phyloP scores from a whole-genome alignment of 2,888 invertebrate genomes.

The Cyaniris semiargus region DNA sequence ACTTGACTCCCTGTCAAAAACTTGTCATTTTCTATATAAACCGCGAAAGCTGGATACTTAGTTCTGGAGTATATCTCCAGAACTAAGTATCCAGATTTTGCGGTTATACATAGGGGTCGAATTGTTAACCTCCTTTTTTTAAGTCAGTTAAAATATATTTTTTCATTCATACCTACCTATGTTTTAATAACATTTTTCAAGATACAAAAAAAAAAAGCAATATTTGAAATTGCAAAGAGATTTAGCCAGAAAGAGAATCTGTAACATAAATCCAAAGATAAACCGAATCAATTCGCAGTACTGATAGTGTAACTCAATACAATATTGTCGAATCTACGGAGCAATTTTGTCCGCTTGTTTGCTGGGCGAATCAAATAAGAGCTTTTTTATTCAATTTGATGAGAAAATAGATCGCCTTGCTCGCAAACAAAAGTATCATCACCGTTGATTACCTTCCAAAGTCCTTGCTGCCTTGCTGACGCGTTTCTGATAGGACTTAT shows the following conservation, averaged over 20 bases:
- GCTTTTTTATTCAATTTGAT: conserved; percentile 20
- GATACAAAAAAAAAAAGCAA: not conserved
- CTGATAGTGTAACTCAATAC: conserved; percentile 19
- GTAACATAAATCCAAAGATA: conserved; percentile 4
- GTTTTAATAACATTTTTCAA: too few relatives aligned
- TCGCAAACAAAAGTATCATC: not conserved
- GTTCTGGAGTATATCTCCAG: too few relatives aligned
- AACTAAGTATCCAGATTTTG: too few relatives aligned
- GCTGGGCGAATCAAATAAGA: conserved; percentile 9
- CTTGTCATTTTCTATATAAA: too few relatives aligned
- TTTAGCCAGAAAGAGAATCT: not conserved
- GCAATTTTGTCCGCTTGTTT: conserved; percentile 9
- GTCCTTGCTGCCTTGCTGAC: too few relatives aligned
- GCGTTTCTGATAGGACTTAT: too few relatives aligned
- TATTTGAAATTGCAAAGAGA: not conserved
- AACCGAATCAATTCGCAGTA: conserved; percentile 14
- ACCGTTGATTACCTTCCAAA: not conserved
- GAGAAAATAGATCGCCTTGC: conserved; percentile 9
- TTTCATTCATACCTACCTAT: too few relatives aligned
- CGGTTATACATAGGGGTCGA: too few relatives aligned
- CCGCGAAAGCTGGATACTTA: too few relatives aligned
- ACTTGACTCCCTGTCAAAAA: too few relatives aligned
- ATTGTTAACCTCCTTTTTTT: too few relatives aligned
- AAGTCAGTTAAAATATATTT: too few relatives aligned
- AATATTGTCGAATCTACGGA: conserved; percentile 22